A percentile compares a stretch with the other conserved stretches of the same genome.
Evolutionary conservation across 2,888 invertebrate genomes (phyloP).

Genomic region (Dorcus hopei): DNA sequence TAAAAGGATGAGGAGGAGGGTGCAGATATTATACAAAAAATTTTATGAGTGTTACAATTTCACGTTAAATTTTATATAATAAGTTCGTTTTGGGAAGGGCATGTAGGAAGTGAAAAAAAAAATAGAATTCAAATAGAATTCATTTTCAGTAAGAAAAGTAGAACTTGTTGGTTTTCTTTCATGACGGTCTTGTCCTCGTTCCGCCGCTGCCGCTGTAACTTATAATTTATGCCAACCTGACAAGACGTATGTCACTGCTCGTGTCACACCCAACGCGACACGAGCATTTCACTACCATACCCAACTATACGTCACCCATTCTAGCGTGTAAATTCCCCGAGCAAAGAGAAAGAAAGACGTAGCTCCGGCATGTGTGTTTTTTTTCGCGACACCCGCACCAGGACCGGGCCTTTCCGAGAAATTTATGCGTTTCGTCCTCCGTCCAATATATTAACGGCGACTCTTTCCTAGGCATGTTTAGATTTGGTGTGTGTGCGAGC

Average conservation of each 20-base stretch:
- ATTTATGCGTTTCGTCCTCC: constrained; percentile 39
- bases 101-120: no score
- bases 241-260: constrained; percentile 41
- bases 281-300: constrained; percentile 20
- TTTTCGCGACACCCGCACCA: constrained; percentile 34
- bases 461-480: constrained; percentile 26
- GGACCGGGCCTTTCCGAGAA: constrained; percentile 32
- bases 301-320: background rate
- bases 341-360: constrained; percentile 5
- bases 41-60: no score
- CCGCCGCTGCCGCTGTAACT: constrained; percentile 20
- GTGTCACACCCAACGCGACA: constrained; percentile 38
- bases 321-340: background rate
- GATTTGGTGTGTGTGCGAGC: constrained; percentile 22
- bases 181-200: constrained; percentile 9
- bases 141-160: no score
- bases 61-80: no score
- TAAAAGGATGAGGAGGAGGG: no score
- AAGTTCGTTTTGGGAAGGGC: no score
- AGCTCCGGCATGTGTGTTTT: constrained; percentile 6
- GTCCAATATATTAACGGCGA: constrained; percentile 36
- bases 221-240: constrained; percentile 31
- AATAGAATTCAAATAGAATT: no score
- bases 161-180: no score
- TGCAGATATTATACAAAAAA: no score